phyloP scores from a whole-genome alignment of 2,888 invertebrate species.

The Trissonchulus latispiculum region DNA sequence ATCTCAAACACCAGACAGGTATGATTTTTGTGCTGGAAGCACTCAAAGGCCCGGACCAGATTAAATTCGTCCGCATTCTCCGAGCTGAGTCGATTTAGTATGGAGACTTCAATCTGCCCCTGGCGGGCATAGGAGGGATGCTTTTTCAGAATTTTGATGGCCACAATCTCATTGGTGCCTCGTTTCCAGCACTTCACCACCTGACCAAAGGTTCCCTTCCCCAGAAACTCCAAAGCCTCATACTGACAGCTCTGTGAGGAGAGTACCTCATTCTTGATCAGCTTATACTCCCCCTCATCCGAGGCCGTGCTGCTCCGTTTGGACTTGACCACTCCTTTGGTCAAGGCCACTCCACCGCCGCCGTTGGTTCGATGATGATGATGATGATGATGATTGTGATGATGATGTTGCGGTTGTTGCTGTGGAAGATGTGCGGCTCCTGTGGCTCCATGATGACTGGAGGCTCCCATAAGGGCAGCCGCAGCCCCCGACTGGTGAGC shows the following conservation, averaged over 20 bases:
- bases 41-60: constrained; percentile 98
- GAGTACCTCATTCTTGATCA: constrained; percentile 42
- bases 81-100: constrained; percentile 56
- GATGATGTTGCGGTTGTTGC: no score
- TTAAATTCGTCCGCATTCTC: constrained; percentile 99
- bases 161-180: constrained; percentile 98
- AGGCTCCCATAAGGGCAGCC: no score
- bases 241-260: constrained; percentile 41
- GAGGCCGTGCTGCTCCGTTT: not conserved
- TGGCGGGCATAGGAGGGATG: constrained; percentile 99
- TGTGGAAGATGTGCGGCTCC: no score
- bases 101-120: constrained; percentile 94
- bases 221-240: constrained; percentile 74
- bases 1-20: constrained; percentile 99
- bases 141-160: constrained; percentile 99
- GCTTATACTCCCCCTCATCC: constrained; percentile 30
- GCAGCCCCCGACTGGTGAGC: no score
- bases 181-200: constrained; percentile 99
- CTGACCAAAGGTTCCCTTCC: constrained; percentile 94
- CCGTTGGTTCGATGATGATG: no score
- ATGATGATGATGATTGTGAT: no score
- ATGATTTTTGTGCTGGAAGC: constrained; percentile 98
- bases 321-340: no score
- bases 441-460: no score
- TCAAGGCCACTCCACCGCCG: not conserved